phyloP scores from a whole-genome alignment of 2,113 vertebrate genomes.

The Aspiorhynchus laticeps region DNA sequence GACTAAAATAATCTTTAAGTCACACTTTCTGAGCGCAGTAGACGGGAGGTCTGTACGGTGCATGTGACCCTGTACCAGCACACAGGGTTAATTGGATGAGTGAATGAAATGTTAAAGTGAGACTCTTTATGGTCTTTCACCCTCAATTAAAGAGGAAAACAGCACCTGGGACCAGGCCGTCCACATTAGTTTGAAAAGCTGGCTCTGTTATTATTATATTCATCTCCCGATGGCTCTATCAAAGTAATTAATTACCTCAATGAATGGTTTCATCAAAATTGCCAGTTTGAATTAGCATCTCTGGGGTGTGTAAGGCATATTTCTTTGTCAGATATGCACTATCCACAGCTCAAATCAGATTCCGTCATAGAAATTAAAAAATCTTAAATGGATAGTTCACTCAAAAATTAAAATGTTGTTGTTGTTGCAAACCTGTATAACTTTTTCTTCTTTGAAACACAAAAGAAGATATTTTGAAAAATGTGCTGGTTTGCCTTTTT shows the following conservation, averaged over 20 bases:
- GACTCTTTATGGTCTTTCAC: conserved; percentile 83
- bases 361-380: background rate
- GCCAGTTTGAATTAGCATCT: conserved; percentile 53
- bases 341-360: background rate
- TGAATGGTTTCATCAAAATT: conserved; percentile 58
- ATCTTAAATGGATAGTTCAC: background rate
- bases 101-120: conserved; percentile 80
- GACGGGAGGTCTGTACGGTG: conserved; percentile 57
- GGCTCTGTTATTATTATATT: conserved; percentile 55
- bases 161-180: conserved; percentile 59
- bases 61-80: conserved; percentile 53
- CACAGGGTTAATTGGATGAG: conserved; percentile 80
- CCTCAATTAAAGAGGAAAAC: conserved; percentile 76
- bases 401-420: background rate
- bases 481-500: background rate
- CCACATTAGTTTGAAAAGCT: conserved; percentile 43
- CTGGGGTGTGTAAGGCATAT: conserved; percentile 33
- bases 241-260: conserved; percentile 61
- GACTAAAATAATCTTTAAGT: conserved; percentile 41
- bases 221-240: conserved; percentile 44
- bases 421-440: background rate
- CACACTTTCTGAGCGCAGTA: conserved; percentile 67
- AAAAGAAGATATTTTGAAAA: background rate
- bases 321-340: conserved; percentile 6
- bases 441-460: background rate